These are phyloP conservation scores for Papilio protenor DNA, from an alignment of 2,888 invertebrate genomes.

Conservation along the genomic window DNA sequence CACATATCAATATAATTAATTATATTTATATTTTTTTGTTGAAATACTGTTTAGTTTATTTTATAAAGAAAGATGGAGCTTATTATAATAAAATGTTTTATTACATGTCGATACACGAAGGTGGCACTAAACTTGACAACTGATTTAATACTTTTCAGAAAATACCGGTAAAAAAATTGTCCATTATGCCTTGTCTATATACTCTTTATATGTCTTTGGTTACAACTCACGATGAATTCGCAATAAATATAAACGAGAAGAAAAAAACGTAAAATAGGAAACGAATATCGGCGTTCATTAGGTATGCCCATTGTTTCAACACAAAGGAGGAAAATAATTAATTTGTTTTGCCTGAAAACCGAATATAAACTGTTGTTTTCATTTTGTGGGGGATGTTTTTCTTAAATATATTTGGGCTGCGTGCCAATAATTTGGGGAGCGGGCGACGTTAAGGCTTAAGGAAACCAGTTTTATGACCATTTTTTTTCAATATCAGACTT, in stretches of 20 bases:
- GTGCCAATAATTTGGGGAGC: slow-evolving; percentile 13
- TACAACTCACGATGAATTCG: slow-evolving; percentile 33
- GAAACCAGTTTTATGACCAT: background rate
- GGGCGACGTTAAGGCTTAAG: background rate
- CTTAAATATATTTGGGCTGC: slow-evolving; percentile 24
- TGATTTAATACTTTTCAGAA: no score
- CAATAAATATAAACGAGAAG: slow-evolving; percentile 30
- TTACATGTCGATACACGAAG: no score
- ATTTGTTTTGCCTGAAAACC: slow-evolving; percentile 45
- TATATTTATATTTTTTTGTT: no score
- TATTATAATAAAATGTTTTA: no score
- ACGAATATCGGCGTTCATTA: slow-evolving; percentile 49
- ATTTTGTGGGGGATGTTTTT: slow-evolving; percentile 36
- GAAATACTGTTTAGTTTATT: no score
- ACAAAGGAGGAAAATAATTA: slow-evolving; percentile 49
- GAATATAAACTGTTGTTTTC: slow-evolving; percentile 42
- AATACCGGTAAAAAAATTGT: no score
- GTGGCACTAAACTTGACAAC: no score
- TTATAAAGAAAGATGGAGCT: no score
- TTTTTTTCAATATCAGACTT: background rate
- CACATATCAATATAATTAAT: no score
- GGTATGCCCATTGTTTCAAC: slow-evolving; percentile 47
- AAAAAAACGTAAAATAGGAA: slow-evolving; percentile 35
- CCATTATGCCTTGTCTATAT: no score
- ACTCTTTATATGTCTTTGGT: no score